phyloP scores from a whole-genome alignment of 1,140 invertebrate genomes.

The Drosophila auraria region DNA sequence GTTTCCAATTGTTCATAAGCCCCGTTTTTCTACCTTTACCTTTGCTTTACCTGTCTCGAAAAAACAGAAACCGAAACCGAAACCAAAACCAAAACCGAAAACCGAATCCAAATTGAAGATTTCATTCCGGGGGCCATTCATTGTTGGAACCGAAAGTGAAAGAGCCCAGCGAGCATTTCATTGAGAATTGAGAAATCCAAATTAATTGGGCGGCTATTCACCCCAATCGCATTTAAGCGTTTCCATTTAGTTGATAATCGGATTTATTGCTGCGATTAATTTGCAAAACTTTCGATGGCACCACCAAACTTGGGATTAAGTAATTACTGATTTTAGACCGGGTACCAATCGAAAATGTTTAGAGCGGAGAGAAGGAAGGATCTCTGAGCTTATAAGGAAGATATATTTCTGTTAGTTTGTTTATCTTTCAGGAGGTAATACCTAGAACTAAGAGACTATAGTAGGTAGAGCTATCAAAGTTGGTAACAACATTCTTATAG shows the following conservation, averaged over 20 bases:
- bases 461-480: too few relatives aligned
- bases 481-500: too few relatives aligned
- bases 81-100: neutral
- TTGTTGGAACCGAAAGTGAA: constrained; percentile 35
- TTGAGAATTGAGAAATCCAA: constrained; percentile 47
- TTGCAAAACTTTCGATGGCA: constrained; percentile 30
- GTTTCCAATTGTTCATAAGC: constrained; percentile 19
- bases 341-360: neutral
- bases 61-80: neutral
- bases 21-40: neutral
- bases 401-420: too few relatives aligned
- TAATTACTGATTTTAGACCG: neutral
- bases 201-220: constrained; percentile 41
- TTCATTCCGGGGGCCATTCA: constrained; percentile 24
- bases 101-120: constrained; percentile 27
- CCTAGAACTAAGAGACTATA: too few relatives aligned
- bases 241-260: constrained; percentile 33
- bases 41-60: neutral
- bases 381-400: too few relatives aligned
- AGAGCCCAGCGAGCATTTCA: constrained; percentile 26
- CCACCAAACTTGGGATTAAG: neutral
- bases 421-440: too few relatives aligned
- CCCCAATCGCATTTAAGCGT: constrained; percentile 20
- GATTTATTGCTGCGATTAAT: constrained; percentile 35
- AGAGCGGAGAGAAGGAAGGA: neutral